Evolutionary conservation across 2,113 vertebrate genomes (phyloP), one percentile per base, ranked within the genome.

Genomic region (Oceanodroma tethys): DNA sequence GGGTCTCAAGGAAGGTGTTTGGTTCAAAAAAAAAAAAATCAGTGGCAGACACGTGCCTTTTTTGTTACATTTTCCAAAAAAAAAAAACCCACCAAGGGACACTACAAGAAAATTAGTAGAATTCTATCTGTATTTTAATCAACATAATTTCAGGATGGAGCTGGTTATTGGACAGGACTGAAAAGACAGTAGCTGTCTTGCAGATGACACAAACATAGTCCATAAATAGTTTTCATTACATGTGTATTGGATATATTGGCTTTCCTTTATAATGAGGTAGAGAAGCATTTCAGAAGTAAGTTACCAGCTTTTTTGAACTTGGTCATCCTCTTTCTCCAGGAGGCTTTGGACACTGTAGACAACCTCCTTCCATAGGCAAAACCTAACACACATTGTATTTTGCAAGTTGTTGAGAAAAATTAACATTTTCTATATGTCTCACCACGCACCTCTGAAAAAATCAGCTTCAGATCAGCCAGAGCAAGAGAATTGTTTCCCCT

Each of bases 21-120:
- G 1, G 14, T 30, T 63, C 9, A 43, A 45, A 45, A 66, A 70
- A 72, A 74, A 1, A 20, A 34, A 56, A 23, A 4, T 72, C 21
- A 8, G 3, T 59, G 15, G 65, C 32, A 74, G 29, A 58, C 25
- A 19, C 1, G 0, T 7, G 8, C 1, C 1, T 20, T 62, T 56
- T 65, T 50, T 71, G 5, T 15, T 45, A 3, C 12, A 26, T 70
- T 78, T 27, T 27, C 6, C 8, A 7, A 11, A 6, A 29, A 34
- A 29, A 34, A 34, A 38, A 71, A n/a, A 22, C 0, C 5, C 21
- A 30, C 27, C 11, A 62, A 23, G 15, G 17, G 7, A 27, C 15
- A 60, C 21, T 21, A 5, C 10, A 73, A 30, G 75, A 26, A 40
- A 56, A 65, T 26, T 1, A 13, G 6, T 34, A 76, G 15, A 40